These are phyloP conservation scores for Meles meles DNA, from an alignment of 2,113 vertebrate species.

Conservation along the genomic window DNA sequence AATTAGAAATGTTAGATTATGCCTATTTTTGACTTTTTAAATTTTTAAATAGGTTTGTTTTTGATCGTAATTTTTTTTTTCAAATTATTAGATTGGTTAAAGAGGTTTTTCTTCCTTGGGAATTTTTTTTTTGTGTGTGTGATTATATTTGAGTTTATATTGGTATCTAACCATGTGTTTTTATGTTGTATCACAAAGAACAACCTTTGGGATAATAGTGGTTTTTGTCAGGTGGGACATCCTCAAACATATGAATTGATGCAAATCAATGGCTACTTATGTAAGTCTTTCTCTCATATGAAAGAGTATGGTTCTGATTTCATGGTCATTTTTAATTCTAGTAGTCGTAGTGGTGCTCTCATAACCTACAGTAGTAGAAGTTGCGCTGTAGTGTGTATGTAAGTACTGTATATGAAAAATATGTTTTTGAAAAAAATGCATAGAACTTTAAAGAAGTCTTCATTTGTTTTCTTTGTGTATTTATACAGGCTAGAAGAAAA, in stretches of 20 bases:
- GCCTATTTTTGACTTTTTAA: background rate
- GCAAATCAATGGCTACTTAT: background rate
- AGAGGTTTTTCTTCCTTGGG: background rate
- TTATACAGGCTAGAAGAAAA: slow-evolving; percentile 92
- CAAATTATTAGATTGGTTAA: background rate
- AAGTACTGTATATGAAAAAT: background rate
- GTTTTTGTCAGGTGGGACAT: background rate
- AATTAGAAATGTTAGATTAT: background rate
- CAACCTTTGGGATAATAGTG: background rate
- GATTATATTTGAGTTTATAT: background rate
- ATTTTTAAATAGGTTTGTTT: background rate
- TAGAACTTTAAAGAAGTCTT: slow-evolving; percentile 50
- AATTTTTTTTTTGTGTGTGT: background rate
- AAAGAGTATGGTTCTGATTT: background rate
- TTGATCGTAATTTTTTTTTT: background rate
- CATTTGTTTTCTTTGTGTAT: slow-evolving; percentile 47
- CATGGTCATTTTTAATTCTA: background rate
- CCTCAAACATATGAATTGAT: background rate
- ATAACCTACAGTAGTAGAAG: background rate
- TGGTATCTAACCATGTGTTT: background rate
- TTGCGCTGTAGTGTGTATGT: background rate
- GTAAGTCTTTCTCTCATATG: background rate
- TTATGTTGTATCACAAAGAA: background rate
- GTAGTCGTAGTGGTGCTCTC: background rate
- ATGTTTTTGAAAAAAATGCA: background rate